Base-by-base conservation (phyloP, 2,113 vertebrate species). In the Cochlearius cochlearius region DNA sequence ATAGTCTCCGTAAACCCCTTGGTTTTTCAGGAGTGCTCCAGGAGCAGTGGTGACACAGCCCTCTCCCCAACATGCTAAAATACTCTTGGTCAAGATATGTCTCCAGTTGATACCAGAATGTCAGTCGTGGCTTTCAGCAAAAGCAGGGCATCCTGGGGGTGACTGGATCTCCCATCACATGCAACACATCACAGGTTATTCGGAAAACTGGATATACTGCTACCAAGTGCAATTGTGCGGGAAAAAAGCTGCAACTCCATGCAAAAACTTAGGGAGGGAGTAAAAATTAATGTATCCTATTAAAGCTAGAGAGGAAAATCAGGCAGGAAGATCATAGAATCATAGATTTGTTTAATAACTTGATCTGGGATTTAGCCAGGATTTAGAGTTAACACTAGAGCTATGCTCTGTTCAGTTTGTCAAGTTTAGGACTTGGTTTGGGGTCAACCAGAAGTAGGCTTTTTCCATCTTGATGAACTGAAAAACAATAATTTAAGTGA, bases 11-110 rank as follows among this genome's bases (percentile, higher is more conserved):
- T 41, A 69, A 94, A 7, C 13, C 21, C 14, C 16, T 39, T 9
- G 15, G 7, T 26, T 67, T 88, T 88, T 58, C 32, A 36, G 62
- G 62, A 88, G 25, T n/a, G 9, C 45, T 88, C 23, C 75, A 59
- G 52, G 0, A 36, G 9, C 14, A 26, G 25, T 10, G 23, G 60
- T 79, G 69, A 47, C 52, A 19, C 2, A 4, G 16, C 9, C 1
- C 12, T 3, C 6, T 55, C 21, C 16, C 15, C 0, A 0, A 32
- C 22, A 1, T 41, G 26, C n/a, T 38, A 6, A 45, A 74, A 26
- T 58, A 17, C 8, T 71, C 39, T 53, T 85, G 64, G 41, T 52
- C 60, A 50, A 59, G 10, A 9, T 71, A 6, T 15, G 7, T 38
- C 71, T 66, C 62, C 32, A 29, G 16, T 9, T 55, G 66, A 32